Conservation (phyloP, 2,113 vertebrate genomes). For the Tautogolabrus adspersus region DNA sequence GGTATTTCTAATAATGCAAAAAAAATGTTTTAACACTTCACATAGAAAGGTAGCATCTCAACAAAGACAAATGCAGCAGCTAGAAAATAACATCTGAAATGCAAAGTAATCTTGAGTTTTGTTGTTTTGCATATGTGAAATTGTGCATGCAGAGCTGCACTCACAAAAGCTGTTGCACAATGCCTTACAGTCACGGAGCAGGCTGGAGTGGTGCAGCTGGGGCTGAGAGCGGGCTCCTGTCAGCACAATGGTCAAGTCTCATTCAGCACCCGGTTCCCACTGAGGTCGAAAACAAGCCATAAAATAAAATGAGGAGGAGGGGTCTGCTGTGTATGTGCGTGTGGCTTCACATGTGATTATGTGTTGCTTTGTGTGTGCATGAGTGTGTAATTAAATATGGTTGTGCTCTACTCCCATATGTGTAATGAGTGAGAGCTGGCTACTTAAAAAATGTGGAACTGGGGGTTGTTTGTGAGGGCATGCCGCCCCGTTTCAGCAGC, state of each 20-base stretch:
- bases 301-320: slow-evolving; percentile 73
- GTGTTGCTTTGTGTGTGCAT: slow-evolving; percentile 32
- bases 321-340: slow-evolving; percentile 21
- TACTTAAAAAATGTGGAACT: slow-evolving; percentile 51
- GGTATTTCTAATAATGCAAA: too few species aligned
- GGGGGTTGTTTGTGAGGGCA: slow-evolving; percentile 62
- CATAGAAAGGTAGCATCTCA: too few species aligned
- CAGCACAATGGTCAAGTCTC: slow-evolving; percentile 75
- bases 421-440: slow-evolving; percentile 46
- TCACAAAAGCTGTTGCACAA: slow-evolving; percentile 52
- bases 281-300: slow-evolving; percentile 73
- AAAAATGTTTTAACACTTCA: too few species aligned
- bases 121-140: slow-evolving; percentile 25
- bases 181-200: slow-evolving; percentile 35
- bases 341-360: slow-evolving; percentile 35
- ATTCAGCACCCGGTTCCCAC: slow-evolving; percentile 65
- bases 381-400: slow-evolving; percentile 3
- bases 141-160: slow-evolving; percentile 22
- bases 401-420: slow-evolving; percentile 30
- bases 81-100: background rate
- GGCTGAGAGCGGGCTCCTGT: slow-evolving; percentile 47
- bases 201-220: slow-evolving; percentile 55
- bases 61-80: background rate
- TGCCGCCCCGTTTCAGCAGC: slow-evolving; percentile 58
- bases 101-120: background rate